A percentile compares a stretch with the other conserved stretches of the same genome.
These are phyloP conservation scores for Zaprionus davidi DNA, from an alignment of 1,140 invertebrate species.

Conservation along the genomic window DNA sequence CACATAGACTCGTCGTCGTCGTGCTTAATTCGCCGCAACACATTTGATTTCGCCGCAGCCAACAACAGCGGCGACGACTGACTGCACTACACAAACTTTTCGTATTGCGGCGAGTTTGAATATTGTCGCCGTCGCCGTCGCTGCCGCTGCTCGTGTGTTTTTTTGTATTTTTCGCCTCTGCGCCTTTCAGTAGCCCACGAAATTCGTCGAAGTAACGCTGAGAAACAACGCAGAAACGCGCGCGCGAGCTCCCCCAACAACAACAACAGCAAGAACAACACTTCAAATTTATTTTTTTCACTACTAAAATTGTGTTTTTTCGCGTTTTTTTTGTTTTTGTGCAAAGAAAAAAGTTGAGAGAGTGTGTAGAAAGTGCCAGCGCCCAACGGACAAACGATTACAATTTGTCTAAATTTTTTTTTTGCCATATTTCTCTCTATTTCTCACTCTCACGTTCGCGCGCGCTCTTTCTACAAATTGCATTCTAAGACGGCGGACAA, in stretches of 20 bases:
- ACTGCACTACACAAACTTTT: conserved; percentile 34
- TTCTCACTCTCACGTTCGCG: neutral
- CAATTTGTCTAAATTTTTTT: conserved; percentile 2
- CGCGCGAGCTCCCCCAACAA: conserved; percentile 42
- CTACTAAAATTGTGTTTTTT: conserved; percentile 4
- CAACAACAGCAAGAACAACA: too few species aligned
- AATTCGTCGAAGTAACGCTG: conserved; percentile 65
- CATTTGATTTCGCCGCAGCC: conserved; percentile 15
- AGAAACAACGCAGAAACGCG: conserved; percentile 62
- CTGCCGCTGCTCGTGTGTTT: conserved; percentile 35
- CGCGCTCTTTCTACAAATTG: conserved; percentile 11
- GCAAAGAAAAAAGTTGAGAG: conserved; percentile 3
- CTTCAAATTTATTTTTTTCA: too few species aligned
- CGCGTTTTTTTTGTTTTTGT: conserved; percentile 2
- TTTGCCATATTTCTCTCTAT: neutral
- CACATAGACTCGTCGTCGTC: conserved; percentile 6
- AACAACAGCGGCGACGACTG: conserved; percentile 1
- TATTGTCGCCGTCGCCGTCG: conserved; percentile 10
- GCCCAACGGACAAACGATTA: neutral
- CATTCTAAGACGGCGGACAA: conserved; percentile 16
- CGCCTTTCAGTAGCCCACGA: conserved; percentile 67
- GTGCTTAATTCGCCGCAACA: conserved; percentile 33
- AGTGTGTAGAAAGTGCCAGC: conserved; percentile 19
- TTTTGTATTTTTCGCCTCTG: conserved; percentile 51
- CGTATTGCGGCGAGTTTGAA: conserved; percentile 28